These are phyloP conservation scores for Elgonia sp. DNA, from an alignment of 2,888 invertebrate species.

Conservation along the genomic window DNA sequence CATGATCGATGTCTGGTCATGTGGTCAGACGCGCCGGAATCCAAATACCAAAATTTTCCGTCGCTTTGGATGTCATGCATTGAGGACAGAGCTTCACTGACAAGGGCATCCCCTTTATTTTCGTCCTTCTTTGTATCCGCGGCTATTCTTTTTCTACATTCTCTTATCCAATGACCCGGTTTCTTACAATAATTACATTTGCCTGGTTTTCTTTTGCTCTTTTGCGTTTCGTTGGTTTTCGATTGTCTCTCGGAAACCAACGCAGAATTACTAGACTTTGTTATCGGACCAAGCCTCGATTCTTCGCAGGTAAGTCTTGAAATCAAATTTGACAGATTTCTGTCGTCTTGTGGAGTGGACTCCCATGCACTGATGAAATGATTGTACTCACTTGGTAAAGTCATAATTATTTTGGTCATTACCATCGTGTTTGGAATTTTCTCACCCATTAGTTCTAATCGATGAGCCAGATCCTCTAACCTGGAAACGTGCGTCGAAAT, in stretches of 20 bases:
- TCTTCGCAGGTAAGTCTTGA: conserved; percentile 65
- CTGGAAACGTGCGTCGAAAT: conserved; percentile 77
- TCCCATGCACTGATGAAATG: conserved; percentile 79
- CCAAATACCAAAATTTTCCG: conserved; percentile 4
- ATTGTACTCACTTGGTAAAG: conserved; percentile 48
- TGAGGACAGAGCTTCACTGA: background rate
- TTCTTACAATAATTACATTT: conserved; percentile 14
- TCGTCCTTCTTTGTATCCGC: background rate
- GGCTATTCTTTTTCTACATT: conserved; percentile 2
- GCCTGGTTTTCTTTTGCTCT: background rate
- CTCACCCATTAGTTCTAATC: conserved; percentile 69
- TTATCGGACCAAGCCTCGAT: conserved; percentile 4
- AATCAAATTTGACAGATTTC: conserved; percentile 55
- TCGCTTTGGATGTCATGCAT: background rate
- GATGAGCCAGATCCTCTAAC: conserved; percentile 75
- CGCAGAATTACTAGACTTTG: conserved; percentile 24
- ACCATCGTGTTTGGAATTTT: conserved; percentile 66
- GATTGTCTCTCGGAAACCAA: background rate
- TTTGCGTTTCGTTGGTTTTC: background rate
- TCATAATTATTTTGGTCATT: conserved; percentile 16
- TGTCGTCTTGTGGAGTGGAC: conserved; percentile 50
- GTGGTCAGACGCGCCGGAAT: conserved; percentile 17
- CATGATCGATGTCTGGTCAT: background rate
- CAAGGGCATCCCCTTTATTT: background rate
- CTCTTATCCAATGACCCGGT: background rate